phyloP scores from a whole-genome alignment of 1,140 invertebrate species.

The Brachionus asplanchnoidis region DNA sequence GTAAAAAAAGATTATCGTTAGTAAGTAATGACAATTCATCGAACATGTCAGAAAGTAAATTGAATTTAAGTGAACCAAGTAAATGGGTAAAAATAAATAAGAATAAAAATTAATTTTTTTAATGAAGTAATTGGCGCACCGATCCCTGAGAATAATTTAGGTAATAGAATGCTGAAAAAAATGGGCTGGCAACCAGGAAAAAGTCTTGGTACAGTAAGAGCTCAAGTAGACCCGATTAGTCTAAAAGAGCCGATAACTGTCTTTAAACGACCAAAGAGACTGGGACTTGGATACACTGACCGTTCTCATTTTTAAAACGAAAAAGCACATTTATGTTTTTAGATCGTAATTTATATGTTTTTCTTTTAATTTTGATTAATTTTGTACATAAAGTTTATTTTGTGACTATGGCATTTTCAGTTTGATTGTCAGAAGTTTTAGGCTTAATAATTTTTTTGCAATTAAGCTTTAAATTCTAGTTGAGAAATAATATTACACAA shows the following conservation, averaged over 20 bases:
- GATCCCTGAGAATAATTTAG: constrained; percentile 52
- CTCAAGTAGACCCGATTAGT: constrained; percentile 43
- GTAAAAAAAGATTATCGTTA: background rate
- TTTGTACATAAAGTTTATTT: background rate
- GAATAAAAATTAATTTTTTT: background rate
- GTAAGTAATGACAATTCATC: background rate
- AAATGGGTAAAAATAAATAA: background rate
- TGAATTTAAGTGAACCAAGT: background rate
- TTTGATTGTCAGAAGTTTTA: background rate
- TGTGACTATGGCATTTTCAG: background rate
- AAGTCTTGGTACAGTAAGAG: constrained; percentile 49
- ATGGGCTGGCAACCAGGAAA: constrained; percentile 55
- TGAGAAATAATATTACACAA: background rate
- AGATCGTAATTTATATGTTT: background rate
- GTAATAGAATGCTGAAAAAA: constrained; percentile 50
- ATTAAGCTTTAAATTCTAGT: background rate
- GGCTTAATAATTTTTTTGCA: background rate
- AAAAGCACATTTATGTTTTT: background rate
- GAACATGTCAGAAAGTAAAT: background rate
- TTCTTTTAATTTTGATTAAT: background rate
- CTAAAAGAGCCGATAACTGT: constrained; percentile 49
- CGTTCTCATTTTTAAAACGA: background rate
- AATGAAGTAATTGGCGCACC: constrained; percentile 42
- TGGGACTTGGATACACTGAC: constrained; percentile 46
- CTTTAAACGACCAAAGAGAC: constrained; percentile 42